Evolutionary conservation across 2,888 invertebrate species (phyloP), one percentile per base, ranked within the genome.

Genomic region (Crepidodera aurea): DNA sequence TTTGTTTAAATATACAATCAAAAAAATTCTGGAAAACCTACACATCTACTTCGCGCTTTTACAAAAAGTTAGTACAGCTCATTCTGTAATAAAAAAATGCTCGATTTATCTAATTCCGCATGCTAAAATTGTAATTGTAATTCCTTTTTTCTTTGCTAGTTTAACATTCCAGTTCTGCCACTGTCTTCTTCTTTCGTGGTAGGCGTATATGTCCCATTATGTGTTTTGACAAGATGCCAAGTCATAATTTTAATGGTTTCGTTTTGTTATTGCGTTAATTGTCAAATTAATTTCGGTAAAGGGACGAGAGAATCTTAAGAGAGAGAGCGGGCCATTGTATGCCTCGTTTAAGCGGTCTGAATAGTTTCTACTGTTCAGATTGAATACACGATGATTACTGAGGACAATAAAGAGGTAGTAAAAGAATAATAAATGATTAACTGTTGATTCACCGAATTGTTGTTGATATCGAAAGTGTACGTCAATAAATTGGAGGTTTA

Each of bases 171-270:
- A 8, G 29, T 10, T 4, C 29, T 34, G 34, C 34, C 12, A 34
- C 34, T 13, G 34, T 4, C 34, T n/a, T n/a, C n/a, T n/a, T n/a
- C n/a, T 34, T 3, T 34, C 34, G n/a, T n/a, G 34, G 12, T 34
- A 34, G 34, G 34, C 10, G 34, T 34, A 34, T 40, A 18, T 40
- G 40, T 40, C 10, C 40, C 40, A 40, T 40, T 60, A 55, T 56
- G 48, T 48, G 39, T 51, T 29, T 48, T 27, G 39, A 57, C 57
- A 60, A 64, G 60, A 64, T 60, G 64, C 60, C 60, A 42, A 44
- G 57, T 64, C 64, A 64, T 57, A 60, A 60, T 54, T 64, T 60
- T 64, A 64, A 60, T 64, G 60, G 50, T 48, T 53, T 25, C 50
- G 39, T 48, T 48, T 61, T 56, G 53, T 60, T 57, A 60, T 50